phyloP scores from a whole-genome alignment of 2,888 invertebrate species.

The Aricia artaxerxes region DNA sequence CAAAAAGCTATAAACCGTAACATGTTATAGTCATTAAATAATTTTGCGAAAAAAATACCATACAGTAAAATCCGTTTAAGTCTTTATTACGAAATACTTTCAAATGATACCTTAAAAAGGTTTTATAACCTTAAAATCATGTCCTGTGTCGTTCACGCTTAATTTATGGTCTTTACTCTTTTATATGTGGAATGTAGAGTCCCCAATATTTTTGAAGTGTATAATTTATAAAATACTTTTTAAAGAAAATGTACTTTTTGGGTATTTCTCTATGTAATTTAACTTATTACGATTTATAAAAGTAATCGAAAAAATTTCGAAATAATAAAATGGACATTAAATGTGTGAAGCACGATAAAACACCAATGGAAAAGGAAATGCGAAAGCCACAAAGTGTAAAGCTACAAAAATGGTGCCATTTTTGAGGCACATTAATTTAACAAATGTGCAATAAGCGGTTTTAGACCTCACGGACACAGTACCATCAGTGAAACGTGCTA shows the following conservation, averaged over 20 bases:
- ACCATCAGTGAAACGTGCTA: slow-evolving; percentile 37
- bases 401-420: not conserved
- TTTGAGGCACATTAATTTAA: slow-evolving; percentile 7
- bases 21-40: slow-evolving; percentile 12
- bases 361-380: not conserved
- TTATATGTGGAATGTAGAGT: not conserved
- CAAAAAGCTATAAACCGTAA: slow-evolving; percentile 6
- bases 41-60: not conserved
- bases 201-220: not conserved
- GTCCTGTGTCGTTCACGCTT: not conserved
- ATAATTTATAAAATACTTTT: not conserved
- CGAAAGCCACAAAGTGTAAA: not conserved
- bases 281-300: not conserved
- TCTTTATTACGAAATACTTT: slow-evolving; percentile 20
- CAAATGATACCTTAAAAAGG: not conserved
- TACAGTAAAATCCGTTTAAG: slow-evolving; percentile 11
- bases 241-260: not conserved
- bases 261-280: not conserved
- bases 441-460: slow-evolving; percentile 23
- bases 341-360: not conserved
- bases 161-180: not conserved
- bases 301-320: not conserved
- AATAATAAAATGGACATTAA: not conserved
- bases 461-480: slow-evolving; percentile 4
- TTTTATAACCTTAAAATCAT: slow-evolving; percentile 8